Evolutionary conservation across 2,888 invertebrate genomes (phyloP).

Genomic region (Blomia tropicalis): DNA sequence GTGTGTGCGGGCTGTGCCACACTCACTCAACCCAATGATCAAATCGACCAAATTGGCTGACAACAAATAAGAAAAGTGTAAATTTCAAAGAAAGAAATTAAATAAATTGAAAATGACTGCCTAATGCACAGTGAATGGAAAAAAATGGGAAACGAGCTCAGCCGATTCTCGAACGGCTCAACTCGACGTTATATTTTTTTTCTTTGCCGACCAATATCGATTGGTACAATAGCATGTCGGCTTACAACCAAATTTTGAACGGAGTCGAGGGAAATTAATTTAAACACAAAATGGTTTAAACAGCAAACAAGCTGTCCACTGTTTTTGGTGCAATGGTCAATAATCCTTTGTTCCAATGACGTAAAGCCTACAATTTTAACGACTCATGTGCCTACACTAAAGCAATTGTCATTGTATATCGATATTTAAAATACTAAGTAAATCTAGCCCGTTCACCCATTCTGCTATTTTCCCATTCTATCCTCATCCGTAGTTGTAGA

Average conservation of each 20-base stretch:
- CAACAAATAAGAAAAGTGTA: constrained; percentile 15
- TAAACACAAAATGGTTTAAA: constrained; percentile 1
- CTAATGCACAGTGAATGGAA: not conserved
- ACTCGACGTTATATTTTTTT: too few species aligned
- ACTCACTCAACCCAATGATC: not conserved
- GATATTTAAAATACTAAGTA: constrained; percentile 13
- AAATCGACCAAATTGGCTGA: constrained; percentile 1
- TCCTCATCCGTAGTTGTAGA: too few species aligned
- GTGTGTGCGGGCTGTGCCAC: too few species aligned
- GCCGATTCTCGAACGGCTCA: too few species aligned
- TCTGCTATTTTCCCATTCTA: too few species aligned
- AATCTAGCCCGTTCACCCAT: too few species aligned
- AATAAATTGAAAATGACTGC: constrained; percentile 9
- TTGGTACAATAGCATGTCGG: too few species aligned
- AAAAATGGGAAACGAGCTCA: too few species aligned
- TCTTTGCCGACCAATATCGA: too few species aligned
- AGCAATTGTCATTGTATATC: constrained; percentile 8
- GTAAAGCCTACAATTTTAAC: too few species aligned
- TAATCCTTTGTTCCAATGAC: not conserved
- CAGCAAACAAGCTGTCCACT: not conserved
- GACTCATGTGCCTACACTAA: too few species aligned
- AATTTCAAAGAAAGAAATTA: constrained; percentile 6
- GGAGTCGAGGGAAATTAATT: constrained; percentile 10
- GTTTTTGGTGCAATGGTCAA: not conserved
- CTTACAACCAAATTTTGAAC: too few species aligned